Evolutionary conservation across 2,888 invertebrate species (phyloP).

Genomic region (Eustalomyia histrio): DNA sequence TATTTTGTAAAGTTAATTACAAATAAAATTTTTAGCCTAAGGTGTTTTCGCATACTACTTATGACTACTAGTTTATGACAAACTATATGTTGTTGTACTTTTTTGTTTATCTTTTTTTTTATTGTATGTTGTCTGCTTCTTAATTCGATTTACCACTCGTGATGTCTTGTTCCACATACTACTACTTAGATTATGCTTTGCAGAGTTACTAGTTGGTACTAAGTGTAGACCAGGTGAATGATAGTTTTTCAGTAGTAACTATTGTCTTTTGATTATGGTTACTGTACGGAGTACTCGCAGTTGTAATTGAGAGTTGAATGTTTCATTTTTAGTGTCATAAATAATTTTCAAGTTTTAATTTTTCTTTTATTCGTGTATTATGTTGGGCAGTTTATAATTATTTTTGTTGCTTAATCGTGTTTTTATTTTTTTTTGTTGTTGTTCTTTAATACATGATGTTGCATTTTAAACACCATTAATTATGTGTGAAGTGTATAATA

Average conservation of each 20-base stretch:
- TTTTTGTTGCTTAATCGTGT: constrained; percentile 20
- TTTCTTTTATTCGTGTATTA: constrained; percentile 18
- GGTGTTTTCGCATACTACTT: constrained; percentile 48
- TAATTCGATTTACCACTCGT: constrained; percentile 49
- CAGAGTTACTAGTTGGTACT: constrained; percentile 30
- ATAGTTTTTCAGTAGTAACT: constrained; percentile 39
- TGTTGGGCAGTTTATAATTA: constrained; percentile 44
- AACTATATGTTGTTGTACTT: constrained; percentile 6
- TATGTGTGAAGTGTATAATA: constrained; percentile 61
- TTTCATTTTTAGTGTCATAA: constrained; percentile 58
- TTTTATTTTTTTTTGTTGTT: constrained; percentile 7
- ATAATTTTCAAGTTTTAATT: constrained; percentile 51
- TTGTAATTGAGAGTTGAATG: constrained; percentile 59
- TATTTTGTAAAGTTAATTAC: constrained; percentile 62
- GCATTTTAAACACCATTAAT: constrained; percentile 64
- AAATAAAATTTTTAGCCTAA: constrained; percentile 59
- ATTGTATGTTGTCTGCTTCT: constrained; percentile 1
- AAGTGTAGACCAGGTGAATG: constrained; percentile 39
- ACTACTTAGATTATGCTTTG: no score
- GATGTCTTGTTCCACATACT: constrained; percentile 23
- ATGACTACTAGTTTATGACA: constrained; percentile 30
- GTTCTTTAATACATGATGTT: constrained; percentile 55
- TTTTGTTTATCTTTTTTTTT: constrained; percentile 19
- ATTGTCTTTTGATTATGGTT: background rate
- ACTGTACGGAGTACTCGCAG: constrained; percentile 4